These are phyloP conservation scores for Polyodon spathula DNA, from an alignment of 2,113 vertebrate species.

Conservation along the genomic window DNA sequence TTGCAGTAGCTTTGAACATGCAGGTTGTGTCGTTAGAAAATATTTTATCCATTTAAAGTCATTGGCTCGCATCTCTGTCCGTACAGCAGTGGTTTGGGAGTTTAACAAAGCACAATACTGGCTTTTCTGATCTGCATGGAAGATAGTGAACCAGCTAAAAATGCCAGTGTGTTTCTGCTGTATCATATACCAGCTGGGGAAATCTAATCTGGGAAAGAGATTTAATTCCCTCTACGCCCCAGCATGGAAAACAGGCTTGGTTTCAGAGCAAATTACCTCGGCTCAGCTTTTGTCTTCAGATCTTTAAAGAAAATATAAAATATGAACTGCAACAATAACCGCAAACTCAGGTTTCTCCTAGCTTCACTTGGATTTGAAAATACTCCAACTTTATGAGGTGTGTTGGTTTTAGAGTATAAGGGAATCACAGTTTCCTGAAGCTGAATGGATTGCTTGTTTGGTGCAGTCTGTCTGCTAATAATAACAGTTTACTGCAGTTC, in stretches of 20 bases:
- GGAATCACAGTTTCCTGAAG: not conserved
- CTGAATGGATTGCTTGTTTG: not conserved
- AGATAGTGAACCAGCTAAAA: not conserved
- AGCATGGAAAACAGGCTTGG: constrained; percentile 11
- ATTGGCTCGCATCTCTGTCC: constrained; percentile 7
- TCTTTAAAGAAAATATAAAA: not conserved
- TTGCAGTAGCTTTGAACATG: too few species aligned
- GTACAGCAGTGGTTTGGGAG: too few species aligned
- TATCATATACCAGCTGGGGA: constrained; percentile 16
- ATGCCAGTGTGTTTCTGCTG: constrained; percentile 15
- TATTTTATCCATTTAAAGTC: not conserved
- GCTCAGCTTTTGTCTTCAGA: not conserved
- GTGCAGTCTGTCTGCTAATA: not conserved
- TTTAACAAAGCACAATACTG: not conserved
- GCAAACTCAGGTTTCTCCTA: not conserved
- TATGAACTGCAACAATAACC: not conserved
- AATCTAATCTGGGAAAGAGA: constrained; percentile 8
- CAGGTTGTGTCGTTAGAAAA: not conserved
- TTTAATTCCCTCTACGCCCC: constrained; percentile 4
- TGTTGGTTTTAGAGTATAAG: not conserved
- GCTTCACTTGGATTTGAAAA: not conserved
- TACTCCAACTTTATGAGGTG: not conserved
- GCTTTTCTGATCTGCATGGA: not conserved
- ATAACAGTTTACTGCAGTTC: not conserved
- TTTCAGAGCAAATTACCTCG: constrained; percentile 11